phyloP scores from a whole-genome alignment of 2,797 vertebrate species.

The Melanotaenia trifasciata region DNA sequence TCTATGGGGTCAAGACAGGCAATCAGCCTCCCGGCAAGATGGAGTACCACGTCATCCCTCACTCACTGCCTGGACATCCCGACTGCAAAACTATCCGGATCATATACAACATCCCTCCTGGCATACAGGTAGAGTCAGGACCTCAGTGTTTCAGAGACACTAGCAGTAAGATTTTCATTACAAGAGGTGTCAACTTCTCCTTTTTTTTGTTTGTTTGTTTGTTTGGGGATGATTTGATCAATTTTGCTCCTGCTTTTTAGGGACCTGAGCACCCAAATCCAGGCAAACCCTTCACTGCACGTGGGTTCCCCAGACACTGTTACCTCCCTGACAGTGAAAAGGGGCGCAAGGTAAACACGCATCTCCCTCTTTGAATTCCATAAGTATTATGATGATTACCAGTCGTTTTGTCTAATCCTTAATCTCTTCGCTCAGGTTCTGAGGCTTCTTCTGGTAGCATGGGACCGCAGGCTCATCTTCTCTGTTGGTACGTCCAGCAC shows the following conservation, averaged over 20 bases:
- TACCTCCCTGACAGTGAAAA: conserved; percentile 96
- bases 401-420: background rate
- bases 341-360: conserved; percentile 88
- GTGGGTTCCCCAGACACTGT: conserved; percentile 95
- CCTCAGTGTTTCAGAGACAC: background rate
- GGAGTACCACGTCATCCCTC: conserved; percentile 97
- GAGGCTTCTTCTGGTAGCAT: conserved; percentile 92
- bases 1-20: conserved; percentile 96
- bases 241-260: conserved; percentile 66
- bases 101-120: conserved; percentile 97
- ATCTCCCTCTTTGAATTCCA: background rate
- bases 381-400: background rate
- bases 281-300: conserved; percentile 94
- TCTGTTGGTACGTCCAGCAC: conserved; percentile 96
- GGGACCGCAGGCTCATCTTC: conserved; percentile 95
- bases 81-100: conserved; percentile 97
- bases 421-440: conserved; percentile 82
- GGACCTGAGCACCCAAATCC: conserved; percentile 94
- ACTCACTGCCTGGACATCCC: conserved; percentile 92
- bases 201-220: background rate
- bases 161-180: background rate
- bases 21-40: conserved; percentile 98
- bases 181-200: background rate
- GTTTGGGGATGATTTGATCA: background rate
- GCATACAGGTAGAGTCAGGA: conserved; percentile 88